Percentiles rank a stretch among this genome's conserved stretches.
Conservation (phyloP, 2,888 invertebrate genomes). For the Philopedon plagiatum region DNA sequence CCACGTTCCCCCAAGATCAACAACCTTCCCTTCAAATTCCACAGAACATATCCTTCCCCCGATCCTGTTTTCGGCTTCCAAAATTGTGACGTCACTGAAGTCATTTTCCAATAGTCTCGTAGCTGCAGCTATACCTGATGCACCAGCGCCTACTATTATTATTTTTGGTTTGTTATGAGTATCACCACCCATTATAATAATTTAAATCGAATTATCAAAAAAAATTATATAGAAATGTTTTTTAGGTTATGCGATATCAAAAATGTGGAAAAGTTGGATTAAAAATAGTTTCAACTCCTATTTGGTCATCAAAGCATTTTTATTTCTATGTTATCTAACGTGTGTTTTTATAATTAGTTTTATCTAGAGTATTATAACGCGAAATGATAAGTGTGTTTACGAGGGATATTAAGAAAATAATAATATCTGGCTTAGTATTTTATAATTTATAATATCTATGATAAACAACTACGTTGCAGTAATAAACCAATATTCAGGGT, state of each 20-base stretch:
- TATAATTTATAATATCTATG: too few species aligned
- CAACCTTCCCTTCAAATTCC: conserved; percentile 56
- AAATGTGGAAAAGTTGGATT: background rate
- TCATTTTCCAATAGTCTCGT: conserved; percentile 68
- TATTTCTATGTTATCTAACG: background rate
- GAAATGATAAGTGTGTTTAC: background rate
- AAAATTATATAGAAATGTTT: background rate
- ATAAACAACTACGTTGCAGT: too few species aligned
- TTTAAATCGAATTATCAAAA: too few species aligned
- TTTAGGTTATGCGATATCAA: background rate
- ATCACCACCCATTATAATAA: background rate
- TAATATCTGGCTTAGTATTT: too few species aligned
- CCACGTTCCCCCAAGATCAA: conserved; percentile 66
- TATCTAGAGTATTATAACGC: background rate
- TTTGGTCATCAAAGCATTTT: background rate
- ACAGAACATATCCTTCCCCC: conserved; percentile 64
- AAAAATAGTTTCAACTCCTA: background rate
- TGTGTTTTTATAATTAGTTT: background rate
- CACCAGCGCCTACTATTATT: conserved; percentile 63
- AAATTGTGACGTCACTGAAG: conserved; percentile 68
- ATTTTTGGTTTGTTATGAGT: conserved; percentile 34
- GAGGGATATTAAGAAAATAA: background rate
- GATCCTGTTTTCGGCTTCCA: conserved; percentile 66
- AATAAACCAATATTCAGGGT: too few species aligned
- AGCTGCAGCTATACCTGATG: conserved; percentile 74